These are phyloP conservation scores for Agelaius phoeniceus DNA, from an alignment of 2,113 vertebrate genomes.

Conservation along the genomic window DNA sequence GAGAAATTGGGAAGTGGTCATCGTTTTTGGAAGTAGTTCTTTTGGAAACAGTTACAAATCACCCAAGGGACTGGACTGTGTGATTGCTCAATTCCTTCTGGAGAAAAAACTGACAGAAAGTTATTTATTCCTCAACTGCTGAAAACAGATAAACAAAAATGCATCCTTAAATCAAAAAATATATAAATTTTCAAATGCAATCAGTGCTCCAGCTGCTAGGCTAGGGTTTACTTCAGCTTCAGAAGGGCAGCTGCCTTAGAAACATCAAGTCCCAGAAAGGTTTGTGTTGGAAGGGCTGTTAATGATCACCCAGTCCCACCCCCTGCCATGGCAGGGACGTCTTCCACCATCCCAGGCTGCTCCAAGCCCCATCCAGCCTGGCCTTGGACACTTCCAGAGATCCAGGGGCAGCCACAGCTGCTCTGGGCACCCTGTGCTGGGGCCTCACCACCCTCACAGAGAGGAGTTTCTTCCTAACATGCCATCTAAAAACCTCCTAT, in stretches of 20 bases:
- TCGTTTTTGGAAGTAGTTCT: neutral
- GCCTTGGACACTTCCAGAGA: neutral
- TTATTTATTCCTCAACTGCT: neutral
- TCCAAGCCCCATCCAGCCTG: fast-evolving
- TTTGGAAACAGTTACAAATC: neutral
- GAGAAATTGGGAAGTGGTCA: neutral
- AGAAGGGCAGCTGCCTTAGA: neutral
- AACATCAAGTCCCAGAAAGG: neutral
- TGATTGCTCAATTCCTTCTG: neutral
- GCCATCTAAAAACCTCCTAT: neutral
- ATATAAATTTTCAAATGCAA: neutral
- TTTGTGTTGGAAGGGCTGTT: neutral
- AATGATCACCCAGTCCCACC: neutral
- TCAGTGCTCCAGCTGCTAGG: neutral
- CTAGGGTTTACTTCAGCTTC: neutral
- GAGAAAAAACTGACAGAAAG: neutral
- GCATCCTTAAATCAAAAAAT: neutral
- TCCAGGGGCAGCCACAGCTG: neutral
- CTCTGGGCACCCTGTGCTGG: neutral
- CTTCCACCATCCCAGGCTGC: fast-evolving
- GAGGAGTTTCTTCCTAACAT: neutral
- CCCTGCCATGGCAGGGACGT: neutral
- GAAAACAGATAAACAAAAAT: neutral
- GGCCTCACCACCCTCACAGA: neutral
- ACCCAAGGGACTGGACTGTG: neutral